Base-by-base conservation (phyloP, 1,140 invertebrate genomes). In the Ceratina japonica region DNA sequence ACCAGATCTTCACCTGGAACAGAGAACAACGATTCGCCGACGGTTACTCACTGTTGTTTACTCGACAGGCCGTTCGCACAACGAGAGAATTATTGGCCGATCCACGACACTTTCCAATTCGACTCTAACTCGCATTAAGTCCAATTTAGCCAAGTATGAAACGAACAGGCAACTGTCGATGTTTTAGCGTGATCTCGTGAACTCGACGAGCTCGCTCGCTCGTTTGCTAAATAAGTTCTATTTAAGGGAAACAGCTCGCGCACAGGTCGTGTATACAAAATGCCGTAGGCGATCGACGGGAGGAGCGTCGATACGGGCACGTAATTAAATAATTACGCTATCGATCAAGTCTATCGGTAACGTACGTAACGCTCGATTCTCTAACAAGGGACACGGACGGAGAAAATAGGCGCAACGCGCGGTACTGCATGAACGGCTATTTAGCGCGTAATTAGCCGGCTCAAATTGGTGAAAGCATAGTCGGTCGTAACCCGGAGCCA, bases 1-100 rank as follows among this genome's bases (percentile, higher is more conserved):
- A 99, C 98, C 98, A 99, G 87, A 98, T 99, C 94, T 98, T 98
- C 80, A 97, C 97, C 95, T 97, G 94, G 24, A 93, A 94, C 85
- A 86, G 15, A 58, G 10, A 10, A 59, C 15, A 44, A 59, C 16
- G 0, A 15, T 37, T 20, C 20, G n/a, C 10, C 10, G 10, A 44
- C 37, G 1, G 27, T 44, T 10, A 10, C 37, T 44, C 5, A 44
- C 10, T 44, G 37, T 44, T 44, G 37, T 44, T 44, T 44, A 44
- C 37, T 10, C 37, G 37, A 44, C 37, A 44, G 37, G 37, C 37
- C 5, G 1, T 44, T 7, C 37, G 37, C 37, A 10, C 5, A 44
- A 44, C 37, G 37, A 44, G 5, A 44, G 37, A 44, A 44, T 44
- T 44, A 44, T 44, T 1, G 13, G 61, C 12, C 15, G 15, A 70